phyloP scores from a whole-genome alignment of 2,888 invertebrate genomes.

The Zhuqinia jingwanae region DNA sequence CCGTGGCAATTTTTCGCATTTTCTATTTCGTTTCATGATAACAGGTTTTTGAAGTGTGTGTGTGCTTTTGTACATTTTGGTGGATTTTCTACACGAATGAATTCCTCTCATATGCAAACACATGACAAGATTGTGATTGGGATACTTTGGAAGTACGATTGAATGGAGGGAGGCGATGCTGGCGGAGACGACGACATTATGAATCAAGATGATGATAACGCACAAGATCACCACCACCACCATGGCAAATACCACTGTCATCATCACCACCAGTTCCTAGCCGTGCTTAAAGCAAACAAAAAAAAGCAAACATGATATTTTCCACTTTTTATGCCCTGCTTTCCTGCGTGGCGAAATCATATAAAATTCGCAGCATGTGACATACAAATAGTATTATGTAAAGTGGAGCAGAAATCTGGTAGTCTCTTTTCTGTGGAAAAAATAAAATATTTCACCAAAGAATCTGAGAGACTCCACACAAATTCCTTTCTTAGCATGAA shows the following conservation, averaged over 20 bases:
- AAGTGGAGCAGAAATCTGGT: conserved; percentile 46
- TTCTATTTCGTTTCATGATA: conserved; percentile 9
- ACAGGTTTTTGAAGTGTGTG: conserved; percentile 37
- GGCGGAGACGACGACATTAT: neutral
- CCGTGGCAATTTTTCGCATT: conserved; percentile 33
- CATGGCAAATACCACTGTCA: neutral
- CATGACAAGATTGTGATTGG: conserved; percentile 5
- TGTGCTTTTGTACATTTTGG: neutral
- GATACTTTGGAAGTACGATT: conserved; percentile 16
- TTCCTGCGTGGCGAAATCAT: conserved; percentile 39
- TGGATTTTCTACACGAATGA: neutral
- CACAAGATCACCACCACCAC: conserved; percentile 25
- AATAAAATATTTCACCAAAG: neutral
- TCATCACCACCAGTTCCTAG: neutral
- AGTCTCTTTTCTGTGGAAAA: conserved; percentile 28
- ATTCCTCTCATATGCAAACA: neutral
- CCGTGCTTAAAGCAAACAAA: neutral
- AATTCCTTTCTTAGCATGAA: conserved; percentile 33
- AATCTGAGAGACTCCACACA: conserved; percentile 1
- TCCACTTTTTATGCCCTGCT: conserved; percentile 22
- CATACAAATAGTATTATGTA: conserved; percentile 46
- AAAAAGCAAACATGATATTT: conserved; percentile 18
- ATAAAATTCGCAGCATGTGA: conserved; percentile 47
- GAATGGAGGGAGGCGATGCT: conserved; percentile 21
- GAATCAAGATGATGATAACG: too few relatives aligned